Evolutionary conservation across 2,888 invertebrate genomes (phyloP), one percentile per base, ranked within the genome.

Genomic region (Drosophila anomalipes): DNA sequence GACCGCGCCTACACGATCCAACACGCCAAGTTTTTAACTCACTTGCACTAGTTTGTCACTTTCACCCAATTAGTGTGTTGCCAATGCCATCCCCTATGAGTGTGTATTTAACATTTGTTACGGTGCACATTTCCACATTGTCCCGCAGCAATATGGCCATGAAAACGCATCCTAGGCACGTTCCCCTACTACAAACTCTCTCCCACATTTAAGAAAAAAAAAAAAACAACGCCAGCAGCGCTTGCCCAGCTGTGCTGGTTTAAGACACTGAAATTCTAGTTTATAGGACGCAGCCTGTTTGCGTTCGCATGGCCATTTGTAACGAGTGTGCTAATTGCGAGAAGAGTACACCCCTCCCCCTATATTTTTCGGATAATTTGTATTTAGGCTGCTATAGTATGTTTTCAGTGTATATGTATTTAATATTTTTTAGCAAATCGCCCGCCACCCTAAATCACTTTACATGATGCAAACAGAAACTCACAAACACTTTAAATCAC

Each of bases 1-100:
- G 86, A 82, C 81, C 82, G 86, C 83, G 82, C 83, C 47, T 59
- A 79, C 82, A 69, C 75, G 22, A 22, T 3, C 22, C 22, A 70
- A 51, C 52, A 57, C 39, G 14, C 16, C 16, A 35, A 35, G 35
- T 35, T 35, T 35, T 35, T 35, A 35, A 35, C 35, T 35, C 35
- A 16, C 12, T 53, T 19, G 49, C 28, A 47, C 54, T 19, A 37
- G 51, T 59, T 74, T 51, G 74, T 44, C 59, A 56, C 68, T 60
- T 47, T 22, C 14, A 7, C 19, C n/a, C 2, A 26, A 28, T 19
- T 32, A 32, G 6, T 14, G 16, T 2, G 39, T 56, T 41, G 19
- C 39, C 14, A 47, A 65, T 59, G 53, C 52, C 39, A 19, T 28
- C 22, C 37, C 44, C 32, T 33, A 35, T 19, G 52, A 26, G 14